Percentiles rank a stretch among this genome's conserved stretches.
Evolutionary conservation across 2,888 invertebrate species (phyloP).

Genomic region (Stramonita haemastoma): DNA sequence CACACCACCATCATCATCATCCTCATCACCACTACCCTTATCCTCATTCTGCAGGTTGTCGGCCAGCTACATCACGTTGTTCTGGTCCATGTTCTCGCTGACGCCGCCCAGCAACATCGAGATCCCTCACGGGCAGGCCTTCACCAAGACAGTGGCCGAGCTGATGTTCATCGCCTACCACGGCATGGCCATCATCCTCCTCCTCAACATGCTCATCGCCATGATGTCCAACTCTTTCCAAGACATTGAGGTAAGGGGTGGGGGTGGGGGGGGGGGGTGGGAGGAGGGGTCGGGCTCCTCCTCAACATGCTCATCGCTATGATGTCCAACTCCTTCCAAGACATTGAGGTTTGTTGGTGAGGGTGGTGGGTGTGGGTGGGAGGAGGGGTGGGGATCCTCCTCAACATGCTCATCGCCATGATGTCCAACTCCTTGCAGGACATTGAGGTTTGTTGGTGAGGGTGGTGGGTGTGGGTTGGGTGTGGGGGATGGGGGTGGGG

Average conservation of each 20-base stretch:
- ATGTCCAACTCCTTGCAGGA: constrained; percentile 79
- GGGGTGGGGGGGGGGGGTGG: neutral
- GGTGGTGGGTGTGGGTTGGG: constrained; percentile 56
- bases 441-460: constrained; percentile 76
- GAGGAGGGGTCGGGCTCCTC: constrained; percentile 72
- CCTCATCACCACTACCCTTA: neutral
- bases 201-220: constrained; percentile 79
- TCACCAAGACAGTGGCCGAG: constrained; percentile 78
- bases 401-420: constrained; percentile 80
- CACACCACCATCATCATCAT: too few relatives aligned
- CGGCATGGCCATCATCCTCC: constrained; percentile 79
- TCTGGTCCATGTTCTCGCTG: constrained; percentile 79
- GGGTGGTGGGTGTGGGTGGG: too few relatives aligned
- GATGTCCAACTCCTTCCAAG: constrained; percentile 74
- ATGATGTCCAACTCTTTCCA: constrained; percentile 80
- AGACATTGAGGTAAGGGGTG: constrained; percentile 77
- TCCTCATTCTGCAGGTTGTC: constrained; percentile 56
- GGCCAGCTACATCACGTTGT: constrained; percentile 73
- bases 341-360: neutral
- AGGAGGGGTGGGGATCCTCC: constrained; percentile 67
- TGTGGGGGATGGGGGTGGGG: constrained; percentile 48
- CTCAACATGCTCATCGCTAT: constrained; percentile 80
- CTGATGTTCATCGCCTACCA: constrained; percentile 78
- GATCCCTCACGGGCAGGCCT: constrained; percentile 72
- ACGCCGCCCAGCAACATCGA: constrained; percentile 76